Conservation (phyloP, 2,888 invertebrate species). For the Drosophila melanosoma region DNA sequence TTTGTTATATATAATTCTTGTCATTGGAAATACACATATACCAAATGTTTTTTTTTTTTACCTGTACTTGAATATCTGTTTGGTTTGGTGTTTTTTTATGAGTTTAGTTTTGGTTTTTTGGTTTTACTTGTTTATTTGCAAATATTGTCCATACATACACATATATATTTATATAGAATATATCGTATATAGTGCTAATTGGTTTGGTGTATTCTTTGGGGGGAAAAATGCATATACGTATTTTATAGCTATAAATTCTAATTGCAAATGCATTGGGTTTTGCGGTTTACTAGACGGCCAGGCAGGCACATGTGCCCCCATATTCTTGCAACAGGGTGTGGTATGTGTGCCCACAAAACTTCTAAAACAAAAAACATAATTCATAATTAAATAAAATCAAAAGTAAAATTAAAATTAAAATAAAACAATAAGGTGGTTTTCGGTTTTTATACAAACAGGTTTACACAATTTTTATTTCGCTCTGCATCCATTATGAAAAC, state of each 20-base stretch:
- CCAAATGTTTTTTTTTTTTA: conserved; percentile 33
- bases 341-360: conserved; percentile 1
- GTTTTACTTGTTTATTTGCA: conserved; percentile 23
- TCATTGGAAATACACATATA: conserved; percentile 11
- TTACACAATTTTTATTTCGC: conserved; percentile 62
- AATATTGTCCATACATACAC: conserved; percentile 71
- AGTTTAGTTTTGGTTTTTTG: conserved; percentile 9
- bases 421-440: conserved; percentile 50
- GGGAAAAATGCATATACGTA: conserved; percentile 46
- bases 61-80: conserved; percentile 46
- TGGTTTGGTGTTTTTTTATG: conserved; percentile 16
- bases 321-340: neutral
- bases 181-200: conserved; percentile 38
- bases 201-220: conserved; percentile 32
- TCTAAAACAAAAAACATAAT: neutral
- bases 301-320: conserved; percentile 1
- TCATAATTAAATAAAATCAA: neutral
- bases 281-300: conserved; percentile 44
- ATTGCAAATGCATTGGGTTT: conserved; percentile 77
- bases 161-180: conserved; percentile 38
- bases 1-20: neutral
- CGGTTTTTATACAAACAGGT: conserved; percentile 77
- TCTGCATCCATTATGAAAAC: conserved; percentile 41
- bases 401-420: conserved; percentile 32
- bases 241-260: conserved; percentile 77